Percentiles rank a stretch among this genome's conserved stretches.
phyloP scores from a whole-genome alignment of 2,797 vertebrate species.

The Chelidonichthys spinosus region DNA sequence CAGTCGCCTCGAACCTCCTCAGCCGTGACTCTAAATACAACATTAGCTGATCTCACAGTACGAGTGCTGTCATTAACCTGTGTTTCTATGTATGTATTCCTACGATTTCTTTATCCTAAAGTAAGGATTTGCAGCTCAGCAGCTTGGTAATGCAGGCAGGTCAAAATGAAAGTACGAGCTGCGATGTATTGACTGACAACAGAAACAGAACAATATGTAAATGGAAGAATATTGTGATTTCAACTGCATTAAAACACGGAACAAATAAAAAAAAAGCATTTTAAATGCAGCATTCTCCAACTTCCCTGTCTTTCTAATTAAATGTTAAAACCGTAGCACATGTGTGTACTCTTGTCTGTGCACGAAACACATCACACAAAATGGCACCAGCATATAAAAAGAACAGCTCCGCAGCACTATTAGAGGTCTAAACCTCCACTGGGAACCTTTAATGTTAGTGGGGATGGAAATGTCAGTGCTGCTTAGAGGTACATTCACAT shows the following conservation, averaged over 20 bases:
- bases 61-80: neutral
- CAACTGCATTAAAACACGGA: neutral
- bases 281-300: neutral
- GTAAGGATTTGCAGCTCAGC: neutral
- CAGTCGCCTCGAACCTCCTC: neutral
- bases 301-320: too few species aligned
- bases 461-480: conserved; percentile 1
- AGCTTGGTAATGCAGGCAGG: neutral
- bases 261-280: neutral
- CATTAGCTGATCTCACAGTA: neutral
- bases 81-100: neutral
- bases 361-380: neutral
- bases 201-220: neutral
- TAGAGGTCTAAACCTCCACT: neutral
- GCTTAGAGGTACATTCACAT: neutral
- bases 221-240: neutral
- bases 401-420: too few species aligned
- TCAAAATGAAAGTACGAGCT: neutral
- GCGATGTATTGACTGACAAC: neutral
- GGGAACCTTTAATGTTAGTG: neutral
- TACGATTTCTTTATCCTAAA: neutral
- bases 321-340: too few species aligned
- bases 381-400: neutral
- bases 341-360: neutral
- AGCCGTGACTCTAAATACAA: neutral